Percentiles rank a stretch among this genome's conserved stretches.
phyloP scores from a whole-genome alignment of 2,113 vertebrate species.

The Nibea albiflora region DNA sequence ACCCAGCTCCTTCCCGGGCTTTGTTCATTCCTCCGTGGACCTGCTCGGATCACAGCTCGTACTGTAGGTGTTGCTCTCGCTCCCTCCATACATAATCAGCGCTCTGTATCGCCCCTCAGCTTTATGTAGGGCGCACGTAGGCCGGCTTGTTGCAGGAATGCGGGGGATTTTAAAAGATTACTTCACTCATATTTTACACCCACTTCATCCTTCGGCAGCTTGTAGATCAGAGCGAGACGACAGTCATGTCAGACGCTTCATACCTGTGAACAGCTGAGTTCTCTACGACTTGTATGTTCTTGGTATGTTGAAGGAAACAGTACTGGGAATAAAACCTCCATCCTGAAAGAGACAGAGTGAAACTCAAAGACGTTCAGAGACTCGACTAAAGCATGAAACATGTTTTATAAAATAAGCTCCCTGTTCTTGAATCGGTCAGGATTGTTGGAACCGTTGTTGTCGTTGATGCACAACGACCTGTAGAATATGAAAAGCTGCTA shows the following conservation, averaged over 20 bases:
- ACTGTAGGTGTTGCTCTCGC: background rate
- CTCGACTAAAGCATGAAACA: no score
- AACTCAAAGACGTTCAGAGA: background rate
- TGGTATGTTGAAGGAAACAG: background rate
- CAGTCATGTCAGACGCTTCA: background rate
- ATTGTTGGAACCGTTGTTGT: no score
- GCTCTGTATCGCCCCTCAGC: background rate
- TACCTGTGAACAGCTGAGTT: background rate
- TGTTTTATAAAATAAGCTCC: no score
- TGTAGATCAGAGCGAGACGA: background rate
- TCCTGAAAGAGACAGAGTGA: background rate
- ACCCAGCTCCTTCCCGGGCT: background rate
- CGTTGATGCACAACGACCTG: no score
- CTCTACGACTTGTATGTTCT: background rate
- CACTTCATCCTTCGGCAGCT: background rate
- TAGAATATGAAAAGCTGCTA: no score
- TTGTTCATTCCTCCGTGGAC: background rate
- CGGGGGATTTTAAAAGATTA: slow-evolving; percentile 18
- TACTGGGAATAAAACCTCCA: background rate
- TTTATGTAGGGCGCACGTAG: slow-evolving; percentile 1
- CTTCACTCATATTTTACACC: slow-evolving; percentile 22
- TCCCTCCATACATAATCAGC: background rate
- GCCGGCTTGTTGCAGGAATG: slow-evolving; percentile 6
- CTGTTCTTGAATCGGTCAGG: no score
- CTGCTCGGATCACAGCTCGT: background rate